Evolutionary conservation across 2,797 vertebrate genomes (phyloP).

Genomic region (Octomys mimax): DNA sequence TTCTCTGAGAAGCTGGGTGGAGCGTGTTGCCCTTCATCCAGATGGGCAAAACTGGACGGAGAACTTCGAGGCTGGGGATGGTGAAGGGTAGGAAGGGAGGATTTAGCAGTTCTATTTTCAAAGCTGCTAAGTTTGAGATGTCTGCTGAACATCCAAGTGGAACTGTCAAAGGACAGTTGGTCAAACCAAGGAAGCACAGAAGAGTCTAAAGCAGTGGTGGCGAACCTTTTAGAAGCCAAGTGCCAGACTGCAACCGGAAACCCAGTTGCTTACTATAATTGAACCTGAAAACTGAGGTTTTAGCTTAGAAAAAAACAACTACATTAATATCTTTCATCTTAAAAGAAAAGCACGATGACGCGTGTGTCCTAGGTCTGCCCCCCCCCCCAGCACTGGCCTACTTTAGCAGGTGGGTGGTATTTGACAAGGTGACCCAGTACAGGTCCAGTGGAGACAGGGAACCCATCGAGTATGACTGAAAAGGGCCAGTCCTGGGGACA

Average conservation of each 20-base stretch:
- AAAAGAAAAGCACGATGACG: background rate
- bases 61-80: background rate
- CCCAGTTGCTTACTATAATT: background rate
- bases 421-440: background rate
- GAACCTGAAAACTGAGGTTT: background rate
- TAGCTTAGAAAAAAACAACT: background rate
- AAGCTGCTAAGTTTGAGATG: background rate
- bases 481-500: background rate
- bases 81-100: background rate
- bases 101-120: slow-evolving; percentile 46
- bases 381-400: background rate
- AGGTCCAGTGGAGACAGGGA: background rate
- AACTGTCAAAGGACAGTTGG: background rate
- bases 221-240: background rate
- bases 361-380: background rate
- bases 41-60: background rate
- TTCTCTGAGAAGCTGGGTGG: background rate
- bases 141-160: background rate
- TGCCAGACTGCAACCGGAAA: background rate
- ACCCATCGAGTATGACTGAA: background rate
- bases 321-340: background rate
- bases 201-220: background rate
- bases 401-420: background rate
- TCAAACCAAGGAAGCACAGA: background rate
- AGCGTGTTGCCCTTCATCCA: background rate